phyloP scores from a whole-genome alignment of 2,797 vertebrate species.

The Crocidura indochinensis region DNA sequence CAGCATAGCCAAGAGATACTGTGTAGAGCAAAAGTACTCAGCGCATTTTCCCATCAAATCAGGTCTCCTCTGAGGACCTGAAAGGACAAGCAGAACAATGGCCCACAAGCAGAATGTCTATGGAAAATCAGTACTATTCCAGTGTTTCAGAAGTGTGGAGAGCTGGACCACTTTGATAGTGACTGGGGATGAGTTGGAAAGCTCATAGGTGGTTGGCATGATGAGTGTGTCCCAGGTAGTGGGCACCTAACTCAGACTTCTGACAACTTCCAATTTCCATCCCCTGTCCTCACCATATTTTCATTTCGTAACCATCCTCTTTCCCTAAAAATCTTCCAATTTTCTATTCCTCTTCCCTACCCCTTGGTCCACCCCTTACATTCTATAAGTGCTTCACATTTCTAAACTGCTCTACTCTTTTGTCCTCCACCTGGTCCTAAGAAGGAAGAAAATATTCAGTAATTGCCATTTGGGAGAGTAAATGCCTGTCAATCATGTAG shows the following conservation, averaged over 20 bases:
- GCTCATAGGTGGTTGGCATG: background rate
- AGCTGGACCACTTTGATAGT: background rate
- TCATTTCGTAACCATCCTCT: background rate
- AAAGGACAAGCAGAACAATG: background rate
- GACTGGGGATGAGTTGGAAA: background rate
- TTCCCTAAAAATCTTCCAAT: slow-evolving; percentile 11
- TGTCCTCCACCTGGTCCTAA: background rate
- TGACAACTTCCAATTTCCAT: background rate
- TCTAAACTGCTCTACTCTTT: background rate
- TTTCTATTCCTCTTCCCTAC: background rate
- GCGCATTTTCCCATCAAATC: slow-evolving; percentile 29
- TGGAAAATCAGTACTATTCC: background rate
- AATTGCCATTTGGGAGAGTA: background rate
- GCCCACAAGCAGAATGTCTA: rapidly evolving
- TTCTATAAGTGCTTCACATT: background rate
- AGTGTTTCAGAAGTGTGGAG: background rate
- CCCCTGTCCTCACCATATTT: background rate
- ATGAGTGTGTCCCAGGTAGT: background rate
- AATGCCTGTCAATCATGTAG: background rate
- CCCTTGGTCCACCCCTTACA: background rate
- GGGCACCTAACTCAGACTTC: background rate
- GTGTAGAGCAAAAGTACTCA: background rate
- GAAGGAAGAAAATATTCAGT: background rate
- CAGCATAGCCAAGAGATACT: slow-evolving; percentile 56
- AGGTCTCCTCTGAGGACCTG: background rate